Percentiles rank a stretch among this genome's conserved stretches.
Conservation (phyloP, 2,888 invertebrate genomes). For the Thymelicus sylvestris region DNA sequence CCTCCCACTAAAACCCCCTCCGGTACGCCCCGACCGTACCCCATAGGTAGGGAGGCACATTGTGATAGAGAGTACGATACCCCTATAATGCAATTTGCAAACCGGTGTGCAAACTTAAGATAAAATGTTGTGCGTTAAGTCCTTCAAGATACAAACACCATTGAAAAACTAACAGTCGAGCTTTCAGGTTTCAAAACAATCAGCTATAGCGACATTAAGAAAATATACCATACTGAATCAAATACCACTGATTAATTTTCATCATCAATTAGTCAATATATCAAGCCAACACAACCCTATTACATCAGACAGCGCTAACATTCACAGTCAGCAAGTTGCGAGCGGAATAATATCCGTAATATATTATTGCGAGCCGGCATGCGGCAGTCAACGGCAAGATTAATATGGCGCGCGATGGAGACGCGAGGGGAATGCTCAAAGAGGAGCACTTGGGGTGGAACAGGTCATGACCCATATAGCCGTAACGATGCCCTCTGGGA, state of each 20-base stretch:
- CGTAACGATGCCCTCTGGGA: conserved; percentile 48
- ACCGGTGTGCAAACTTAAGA: no score
- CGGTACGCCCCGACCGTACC: no score
- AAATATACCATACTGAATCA: background rate
- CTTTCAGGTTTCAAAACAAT: no score
- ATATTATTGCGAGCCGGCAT: conserved; percentile 26
- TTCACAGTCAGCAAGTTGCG: conserved; percentile 16
- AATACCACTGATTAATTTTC: background rate
- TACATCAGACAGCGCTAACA: conserved; percentile 17
- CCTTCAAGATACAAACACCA: no score
- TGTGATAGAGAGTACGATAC: no score
- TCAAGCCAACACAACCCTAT: background rate
- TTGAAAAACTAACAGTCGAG: no score
- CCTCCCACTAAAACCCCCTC: no score
- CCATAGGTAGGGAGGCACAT: no score
- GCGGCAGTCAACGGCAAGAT: conserved; percentile 27
- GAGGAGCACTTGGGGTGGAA: conserved; percentile 39
- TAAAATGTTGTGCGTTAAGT: no score
- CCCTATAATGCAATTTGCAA: no score
- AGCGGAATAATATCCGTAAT: conserved; percentile 26
- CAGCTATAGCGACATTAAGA: background rate
- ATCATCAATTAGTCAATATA: no score
- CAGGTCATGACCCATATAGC: conserved; percentile 53
- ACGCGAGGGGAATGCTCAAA: conserved; percentile 43
- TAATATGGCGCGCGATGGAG: conserved; percentile 38